A percentile compares a stretch with the other conserved stretches of the same genome.
phyloP scores from a whole-genome alignment of 2,113 vertebrate genomes.

The Aphyosemion australe region DNA sequence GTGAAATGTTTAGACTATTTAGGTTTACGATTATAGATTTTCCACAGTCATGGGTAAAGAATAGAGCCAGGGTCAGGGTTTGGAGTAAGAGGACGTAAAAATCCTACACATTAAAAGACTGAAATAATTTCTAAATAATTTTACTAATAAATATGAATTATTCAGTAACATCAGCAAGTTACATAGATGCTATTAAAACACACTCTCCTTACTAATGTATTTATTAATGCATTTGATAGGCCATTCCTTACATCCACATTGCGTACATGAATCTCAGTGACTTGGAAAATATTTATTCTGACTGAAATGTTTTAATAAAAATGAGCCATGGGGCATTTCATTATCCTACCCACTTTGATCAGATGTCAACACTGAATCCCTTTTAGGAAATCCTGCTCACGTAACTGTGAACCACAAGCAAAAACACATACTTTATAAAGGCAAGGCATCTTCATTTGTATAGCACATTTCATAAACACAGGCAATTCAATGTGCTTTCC shows the following conservation, averaged over 20 bases:
- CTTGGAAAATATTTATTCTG: constrained; percentile 34
- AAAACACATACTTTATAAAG: background rate
- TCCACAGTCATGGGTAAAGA: background rate
- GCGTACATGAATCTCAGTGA: constrained; percentile 6
- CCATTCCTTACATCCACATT: background rate
- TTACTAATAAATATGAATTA: too few relatives aligned
- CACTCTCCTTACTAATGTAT: background rate
- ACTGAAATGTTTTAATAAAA: constrained; percentile 13
- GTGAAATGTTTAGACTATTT: background rate
- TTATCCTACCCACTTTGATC: constrained; percentile 36
- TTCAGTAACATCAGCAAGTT: too few relatives aligned
- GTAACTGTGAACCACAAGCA: background rate
- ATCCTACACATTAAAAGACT: too few relatives aligned
- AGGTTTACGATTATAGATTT: background rate
- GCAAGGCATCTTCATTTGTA: too few relatives aligned
- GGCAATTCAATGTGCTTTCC: too few relatives aligned
- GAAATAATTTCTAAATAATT: too few relatives aligned
- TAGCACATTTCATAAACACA: too few relatives aligned
- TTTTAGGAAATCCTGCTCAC: background rate
- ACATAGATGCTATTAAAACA: too few relatives aligned
- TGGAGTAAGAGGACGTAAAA: too few relatives aligned
- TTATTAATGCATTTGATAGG: background rate
- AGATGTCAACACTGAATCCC: constrained; percentile 19
- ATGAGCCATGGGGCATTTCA: constrained; percentile 5
- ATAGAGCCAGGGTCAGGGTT: too few relatives aligned